These are phyloP conservation scores for Orthonevra nobilis DNA, from an alignment of 2,888 invertebrate species.

Conservation along the genomic window DNA sequence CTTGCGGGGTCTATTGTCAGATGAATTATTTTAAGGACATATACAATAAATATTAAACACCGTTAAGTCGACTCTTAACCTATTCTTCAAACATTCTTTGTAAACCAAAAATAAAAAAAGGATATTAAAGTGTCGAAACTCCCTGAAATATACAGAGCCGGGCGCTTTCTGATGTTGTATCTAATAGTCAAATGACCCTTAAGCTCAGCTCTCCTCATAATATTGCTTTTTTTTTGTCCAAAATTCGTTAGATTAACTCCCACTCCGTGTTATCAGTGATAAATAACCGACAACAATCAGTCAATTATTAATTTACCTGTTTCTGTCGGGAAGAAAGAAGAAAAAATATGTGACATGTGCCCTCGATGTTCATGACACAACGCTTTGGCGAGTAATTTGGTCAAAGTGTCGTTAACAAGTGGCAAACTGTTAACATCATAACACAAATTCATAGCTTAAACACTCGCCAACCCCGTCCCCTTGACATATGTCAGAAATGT, in stretches of 20 bases:
- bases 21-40: no score
- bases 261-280: not conserved
- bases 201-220: no score
- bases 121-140: no score
- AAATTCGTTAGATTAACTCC: not conserved
- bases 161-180: no score
- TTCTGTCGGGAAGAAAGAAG: not conserved
- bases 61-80: no score
- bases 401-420: constrained; percentile 25
- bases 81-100: no score
- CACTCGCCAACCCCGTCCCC: not conserved
- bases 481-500: constrained; percentile 31
- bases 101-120: no score
- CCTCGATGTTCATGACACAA: not conserved
- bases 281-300: constrained; percentile 7
- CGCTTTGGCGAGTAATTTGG: constrained; percentile 8
- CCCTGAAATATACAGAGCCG: no score
- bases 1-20: no score
- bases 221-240: no score
- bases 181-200: not conserved
- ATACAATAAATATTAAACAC: no score
- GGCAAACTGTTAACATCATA: constrained; percentile 28
- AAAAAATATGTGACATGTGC: constrained; percentile 3
- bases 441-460: not conserved
- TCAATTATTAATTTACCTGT: constrained; percentile 33